Conservation (phyloP, 2,113 vertebrate species). For the Myrmophylax atrothorax region DNA sequence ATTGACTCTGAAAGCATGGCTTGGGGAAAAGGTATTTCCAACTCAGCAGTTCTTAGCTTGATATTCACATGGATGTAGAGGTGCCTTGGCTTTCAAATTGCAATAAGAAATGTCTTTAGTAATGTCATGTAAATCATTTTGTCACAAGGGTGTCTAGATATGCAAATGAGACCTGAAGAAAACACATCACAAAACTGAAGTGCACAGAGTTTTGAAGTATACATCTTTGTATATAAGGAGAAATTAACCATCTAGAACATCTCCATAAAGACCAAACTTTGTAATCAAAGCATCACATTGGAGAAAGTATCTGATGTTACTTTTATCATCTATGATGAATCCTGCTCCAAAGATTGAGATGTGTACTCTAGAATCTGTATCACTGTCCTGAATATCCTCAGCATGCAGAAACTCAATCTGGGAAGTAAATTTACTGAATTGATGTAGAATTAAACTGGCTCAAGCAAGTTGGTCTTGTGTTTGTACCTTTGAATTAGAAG, state of each 20-base stretch:
- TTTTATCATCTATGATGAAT: neutral
- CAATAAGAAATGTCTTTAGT: neutral
- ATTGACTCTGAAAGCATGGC: neutral
- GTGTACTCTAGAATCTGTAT: neutral
- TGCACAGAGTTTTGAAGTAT: neutral
- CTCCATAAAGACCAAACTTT: neutral
- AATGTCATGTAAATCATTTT: neutral
- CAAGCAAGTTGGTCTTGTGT: neutral
- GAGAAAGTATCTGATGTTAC: neutral
- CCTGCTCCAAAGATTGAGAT: neutral
- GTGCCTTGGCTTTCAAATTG: neutral
- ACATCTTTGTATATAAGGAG: fast-evolving
- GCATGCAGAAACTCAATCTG: neutral
- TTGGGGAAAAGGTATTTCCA: neutral
- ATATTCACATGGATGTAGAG: neutral
- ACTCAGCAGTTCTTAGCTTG: neutral
- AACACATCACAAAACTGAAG: neutral
- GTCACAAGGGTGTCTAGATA: neutral
- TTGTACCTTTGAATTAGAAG: neutral
- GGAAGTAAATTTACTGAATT: neutral
- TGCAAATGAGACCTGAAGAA: neutral
- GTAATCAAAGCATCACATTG: neutral
- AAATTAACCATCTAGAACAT: neutral
- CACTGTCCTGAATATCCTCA: neutral
- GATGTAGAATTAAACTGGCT: neutral